These are phyloP conservation scores for Mionectes macconnelli DNA, from an alignment of 2,113 vertebrate genomes.

Conservation along the genomic window DNA sequence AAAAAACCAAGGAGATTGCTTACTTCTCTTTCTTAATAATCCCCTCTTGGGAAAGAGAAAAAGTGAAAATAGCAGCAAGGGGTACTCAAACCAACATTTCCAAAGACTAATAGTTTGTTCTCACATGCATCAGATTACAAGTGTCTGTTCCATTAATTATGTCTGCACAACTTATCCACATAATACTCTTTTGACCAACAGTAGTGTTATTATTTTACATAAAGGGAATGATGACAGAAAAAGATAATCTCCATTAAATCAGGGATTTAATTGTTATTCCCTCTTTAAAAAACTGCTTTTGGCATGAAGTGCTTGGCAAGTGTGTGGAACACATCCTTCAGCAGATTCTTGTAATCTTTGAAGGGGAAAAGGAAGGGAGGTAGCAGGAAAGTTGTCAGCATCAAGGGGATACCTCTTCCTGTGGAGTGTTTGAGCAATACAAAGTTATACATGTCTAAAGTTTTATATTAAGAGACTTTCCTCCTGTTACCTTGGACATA, in stretches of 20 bases:
- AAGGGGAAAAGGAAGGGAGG: not conserved
- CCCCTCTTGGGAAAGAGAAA: not conserved
- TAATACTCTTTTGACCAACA: not conserved
- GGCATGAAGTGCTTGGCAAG: not conserved
- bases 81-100: not conserved
- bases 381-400: not conserved
- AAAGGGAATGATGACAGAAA: not conserved
- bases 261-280: not conserved
- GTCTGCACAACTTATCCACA: not conserved
- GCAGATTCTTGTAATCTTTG: not conserved
- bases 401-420: not conserved
- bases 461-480: not conserved
- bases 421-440: not conserved
- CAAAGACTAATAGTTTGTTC: not conserved
- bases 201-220: not conserved
- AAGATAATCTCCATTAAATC: not conserved
- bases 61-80: not conserved
- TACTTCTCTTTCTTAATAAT: not conserved
- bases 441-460: not conserved
- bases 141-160: not conserved
- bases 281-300: not conserved
- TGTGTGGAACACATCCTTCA: not conserved
- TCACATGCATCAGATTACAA: not conserved
- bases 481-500: not conserved
- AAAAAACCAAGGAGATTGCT: not conserved